These are phyloP conservation scores for Chinchilla lanigera DNA, from an alignment of 2,113 vertebrate species.

Conservation along the genomic window DNA sequence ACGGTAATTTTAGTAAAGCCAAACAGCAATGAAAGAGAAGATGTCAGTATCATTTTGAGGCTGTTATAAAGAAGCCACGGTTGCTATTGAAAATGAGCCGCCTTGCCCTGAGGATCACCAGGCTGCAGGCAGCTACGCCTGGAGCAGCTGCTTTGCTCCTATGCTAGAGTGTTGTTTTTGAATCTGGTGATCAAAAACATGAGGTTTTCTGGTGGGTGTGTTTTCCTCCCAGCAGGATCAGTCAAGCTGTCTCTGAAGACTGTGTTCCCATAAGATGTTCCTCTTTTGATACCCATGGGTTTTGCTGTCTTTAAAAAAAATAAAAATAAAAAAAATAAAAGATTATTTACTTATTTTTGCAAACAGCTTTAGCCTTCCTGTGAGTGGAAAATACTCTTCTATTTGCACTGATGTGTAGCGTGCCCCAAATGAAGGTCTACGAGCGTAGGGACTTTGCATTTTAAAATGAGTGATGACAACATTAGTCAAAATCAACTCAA, in stretches of 20 bases:
- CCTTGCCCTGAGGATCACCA: neutral
- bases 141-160: neutral
- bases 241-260: conserved; percentile 46
- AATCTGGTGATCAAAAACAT: conserved; percentile 45
- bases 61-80: neutral
- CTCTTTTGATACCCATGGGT: neutral
- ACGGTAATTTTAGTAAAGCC: neutral
- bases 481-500: conserved; percentile 60
- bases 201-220: conserved; percentile 20
- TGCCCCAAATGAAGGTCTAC: neutral
- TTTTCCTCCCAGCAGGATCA: conserved; percentile 21
- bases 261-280: neutral
- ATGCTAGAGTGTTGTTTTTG: neutral
- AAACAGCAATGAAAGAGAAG: neutral
- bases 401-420: neutral
- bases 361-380: neutral
- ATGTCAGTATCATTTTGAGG: neutral
- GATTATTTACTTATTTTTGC: neutral
- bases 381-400: neutral
- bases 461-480: conserved; percentile 53
- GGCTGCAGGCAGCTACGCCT: neutral
- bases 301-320: neutral
- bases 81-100: neutral
- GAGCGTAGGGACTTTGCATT: neutral
- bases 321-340: neutral